phyloP scores from a whole-genome alignment of 1,140 invertebrate species.

The Euglossa dilemma region DNA sequence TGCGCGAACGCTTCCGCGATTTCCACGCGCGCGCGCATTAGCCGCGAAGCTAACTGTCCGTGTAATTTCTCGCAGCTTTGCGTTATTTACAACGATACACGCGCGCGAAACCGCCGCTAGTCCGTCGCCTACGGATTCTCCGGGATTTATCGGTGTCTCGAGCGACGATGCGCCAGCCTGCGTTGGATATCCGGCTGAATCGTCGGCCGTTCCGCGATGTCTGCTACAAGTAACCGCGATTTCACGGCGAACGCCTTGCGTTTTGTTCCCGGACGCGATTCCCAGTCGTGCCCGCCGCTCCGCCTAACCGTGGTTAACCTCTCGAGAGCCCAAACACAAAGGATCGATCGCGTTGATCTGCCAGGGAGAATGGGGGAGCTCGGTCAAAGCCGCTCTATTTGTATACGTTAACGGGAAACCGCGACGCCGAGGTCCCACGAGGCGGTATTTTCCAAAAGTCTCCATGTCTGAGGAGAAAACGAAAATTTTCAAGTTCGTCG shows the following conservation, averaged over 20 bases:
- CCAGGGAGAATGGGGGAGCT: no score
- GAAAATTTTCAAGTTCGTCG: no score
- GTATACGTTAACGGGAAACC: background rate
- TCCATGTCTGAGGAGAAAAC: no score
- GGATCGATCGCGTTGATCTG: background rate
- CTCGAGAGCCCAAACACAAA: background rate
- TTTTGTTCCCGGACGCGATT: background rate
- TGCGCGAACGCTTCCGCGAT: background rate
- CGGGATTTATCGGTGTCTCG: conserved; percentile 47
- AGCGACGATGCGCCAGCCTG: conserved; percentile 38
- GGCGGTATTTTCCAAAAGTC: no score
- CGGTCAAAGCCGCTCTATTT: no score
- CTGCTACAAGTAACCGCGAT: background rate
- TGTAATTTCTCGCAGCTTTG: conserved; percentile 39
- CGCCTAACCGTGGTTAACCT: background rate
- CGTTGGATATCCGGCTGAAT: background rate
- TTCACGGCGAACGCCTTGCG: background rate
- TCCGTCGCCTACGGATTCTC: background rate
- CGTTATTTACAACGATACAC: conserved; percentile 39
- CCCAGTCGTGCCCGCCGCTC: background rate
- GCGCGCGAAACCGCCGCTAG: conserved; percentile 39
- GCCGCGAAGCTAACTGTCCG: background rate
- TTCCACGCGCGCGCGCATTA: background rate
- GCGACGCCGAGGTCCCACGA: no score
- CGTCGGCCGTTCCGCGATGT: background rate